Conservation (phyloP, 1,140 invertebrate genomes). For the Calliphora vicina region DNA sequence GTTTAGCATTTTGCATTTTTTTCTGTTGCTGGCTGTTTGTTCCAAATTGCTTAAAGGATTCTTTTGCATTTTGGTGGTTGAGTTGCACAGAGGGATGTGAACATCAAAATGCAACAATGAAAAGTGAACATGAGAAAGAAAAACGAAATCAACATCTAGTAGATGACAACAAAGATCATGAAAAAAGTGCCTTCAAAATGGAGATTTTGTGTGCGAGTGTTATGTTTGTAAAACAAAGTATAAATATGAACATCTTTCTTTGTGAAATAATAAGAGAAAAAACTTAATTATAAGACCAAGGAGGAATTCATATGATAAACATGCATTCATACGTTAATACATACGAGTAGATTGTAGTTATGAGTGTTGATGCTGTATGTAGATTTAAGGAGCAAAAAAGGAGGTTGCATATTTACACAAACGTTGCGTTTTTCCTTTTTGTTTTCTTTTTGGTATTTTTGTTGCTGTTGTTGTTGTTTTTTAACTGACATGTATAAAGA, state of each 20-base stretch:
- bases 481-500: slow-evolving; percentile 6
- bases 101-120: not conserved
- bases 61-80: not conserved
- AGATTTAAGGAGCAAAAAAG: not conserved
- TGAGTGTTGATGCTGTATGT: not conserved
- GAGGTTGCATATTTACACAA: slow-evolving; percentile 5
- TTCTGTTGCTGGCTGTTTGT: too few relatives aligned
- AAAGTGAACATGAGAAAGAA: not conserved
- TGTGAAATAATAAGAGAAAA: not conserved
- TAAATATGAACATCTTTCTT: not conserved
- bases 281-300: slow-evolving; percentile 10
- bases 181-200: not conserved
- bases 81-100: not conserved
- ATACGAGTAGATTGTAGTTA: not conserved
- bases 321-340: too few relatives aligned
- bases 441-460: not conserved
- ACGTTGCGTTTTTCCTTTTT: not conserved
- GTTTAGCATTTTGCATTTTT: slow-evolving; percentile 15
- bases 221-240: not conserved
- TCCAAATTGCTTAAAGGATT: slow-evolving; percentile 8
- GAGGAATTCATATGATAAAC: not conserved
- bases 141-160: not conserved
- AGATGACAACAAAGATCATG: not conserved
- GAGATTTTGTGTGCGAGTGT: not conserved
- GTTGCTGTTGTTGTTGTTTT: not conserved